A percentile compares a stretch with the other conserved stretches of the same genome.
These are phyloP conservation scores for Macaria liturata DNA, from an alignment of 2,888 invertebrate species.

Conservation along the genomic window DNA sequence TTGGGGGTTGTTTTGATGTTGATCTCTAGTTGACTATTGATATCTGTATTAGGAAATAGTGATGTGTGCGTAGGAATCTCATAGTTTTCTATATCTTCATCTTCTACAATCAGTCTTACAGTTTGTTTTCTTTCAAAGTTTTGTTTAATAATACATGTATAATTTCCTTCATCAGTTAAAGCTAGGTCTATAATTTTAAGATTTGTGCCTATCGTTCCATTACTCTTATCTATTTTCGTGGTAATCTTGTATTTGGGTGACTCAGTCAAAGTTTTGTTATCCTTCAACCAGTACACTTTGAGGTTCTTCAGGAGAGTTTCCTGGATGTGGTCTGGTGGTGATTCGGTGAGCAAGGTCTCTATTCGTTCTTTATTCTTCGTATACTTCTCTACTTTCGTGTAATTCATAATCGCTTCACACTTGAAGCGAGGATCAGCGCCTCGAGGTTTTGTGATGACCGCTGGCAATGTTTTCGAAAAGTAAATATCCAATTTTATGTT, in stretches of 20 bases:
- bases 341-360: conserved; percentile 62
- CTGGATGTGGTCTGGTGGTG: conserved; percentile 69
- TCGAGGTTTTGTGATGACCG: conserved; percentile 51
- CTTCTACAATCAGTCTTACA: conserved; percentile 68
- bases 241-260: conserved; percentile 55
- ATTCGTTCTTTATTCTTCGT: conserved; percentile 68
- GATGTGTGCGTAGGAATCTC: conserved; percentile 64
- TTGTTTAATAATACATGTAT: conserved; percentile 74
- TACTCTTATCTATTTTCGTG: conserved; percentile 67
- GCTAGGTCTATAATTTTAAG: conserved; percentile 62
- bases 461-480: conserved; percentile 68
- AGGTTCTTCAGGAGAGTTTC: conserved; percentile 69
- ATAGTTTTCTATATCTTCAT: conserved; percentile 78
- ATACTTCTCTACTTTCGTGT: conserved; percentile 68
- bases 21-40: conserved; percentile 53
- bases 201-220: conserved; percentile 67
- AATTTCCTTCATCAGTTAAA: conserved; percentile 62
- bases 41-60: conserved; percentile 54
- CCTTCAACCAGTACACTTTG: conserved; percentile 73
- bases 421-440: conserved; percentile 65
- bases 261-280: conserved; percentile 56
- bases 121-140: conserved; percentile 71
- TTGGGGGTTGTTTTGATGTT: conserved; percentile 61
- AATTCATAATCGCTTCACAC: conserved; percentile 75
- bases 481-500: conserved; percentile 73